Evolutionary conservation across 2,113 vertebrate genomes (phyloP).

Genomic region (Aspidoscelis tigris): DNA sequence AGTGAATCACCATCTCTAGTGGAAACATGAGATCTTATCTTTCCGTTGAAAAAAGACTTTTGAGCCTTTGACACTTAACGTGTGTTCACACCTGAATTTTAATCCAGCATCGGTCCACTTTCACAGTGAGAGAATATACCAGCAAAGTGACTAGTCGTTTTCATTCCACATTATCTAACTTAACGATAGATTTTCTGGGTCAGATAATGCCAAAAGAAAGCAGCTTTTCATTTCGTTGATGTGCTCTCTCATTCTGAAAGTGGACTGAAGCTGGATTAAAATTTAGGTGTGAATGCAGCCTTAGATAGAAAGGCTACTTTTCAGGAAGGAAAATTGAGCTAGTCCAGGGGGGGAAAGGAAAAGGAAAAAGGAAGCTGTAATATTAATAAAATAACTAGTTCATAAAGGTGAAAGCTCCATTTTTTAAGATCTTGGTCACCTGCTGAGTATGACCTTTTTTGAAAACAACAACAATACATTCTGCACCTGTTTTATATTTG

Average conservation of each 20-base stretch:
- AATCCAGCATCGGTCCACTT: too few relatives aligned
- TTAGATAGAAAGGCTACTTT: not conserved
- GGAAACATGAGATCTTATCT: not conserved
- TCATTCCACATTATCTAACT: too few relatives aligned
- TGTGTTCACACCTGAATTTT: too few relatives aligned
- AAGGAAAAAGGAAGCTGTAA: not conserved
- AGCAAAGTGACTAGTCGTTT: too few relatives aligned
- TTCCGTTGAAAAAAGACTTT: conserved; percentile 5
- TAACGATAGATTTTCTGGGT: too few relatives aligned
- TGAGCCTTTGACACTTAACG: too few relatives aligned
- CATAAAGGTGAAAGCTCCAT: not conserved
- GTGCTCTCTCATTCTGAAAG: too few relatives aligned
- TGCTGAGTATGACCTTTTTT: not conserved
- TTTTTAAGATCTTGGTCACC: not conserved
- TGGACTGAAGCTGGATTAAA: too few relatives aligned
- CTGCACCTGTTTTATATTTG: not conserved
- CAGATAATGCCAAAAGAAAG: too few relatives aligned
- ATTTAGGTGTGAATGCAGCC: too few relatives aligned
- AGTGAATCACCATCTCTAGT: not conserved
- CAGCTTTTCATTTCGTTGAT: too few relatives aligned
- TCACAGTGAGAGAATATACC: too few relatives aligned
- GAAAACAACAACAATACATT: not conserved
- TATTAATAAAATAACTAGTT: not conserved
- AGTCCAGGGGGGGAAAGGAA: not conserved
- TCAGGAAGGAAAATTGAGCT: not conserved